A percentile compares a stretch with the other conserved stretches of the same genome.
These are phyloP conservation scores for Calyptommatus sinebrachiatus DNA, from an alignment of 2,113 vertebrate species.

Conservation along the genomic window DNA sequence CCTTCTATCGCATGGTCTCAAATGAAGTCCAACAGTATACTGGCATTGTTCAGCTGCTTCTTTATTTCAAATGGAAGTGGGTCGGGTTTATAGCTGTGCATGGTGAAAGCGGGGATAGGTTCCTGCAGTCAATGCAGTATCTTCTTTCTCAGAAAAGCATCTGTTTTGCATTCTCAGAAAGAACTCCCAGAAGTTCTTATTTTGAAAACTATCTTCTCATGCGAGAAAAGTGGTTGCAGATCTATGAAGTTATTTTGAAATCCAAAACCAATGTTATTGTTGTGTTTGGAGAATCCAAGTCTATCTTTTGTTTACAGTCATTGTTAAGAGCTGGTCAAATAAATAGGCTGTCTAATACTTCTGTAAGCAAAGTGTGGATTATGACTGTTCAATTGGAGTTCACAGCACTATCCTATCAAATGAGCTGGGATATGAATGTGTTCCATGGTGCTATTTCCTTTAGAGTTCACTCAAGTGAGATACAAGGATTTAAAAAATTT, in stretches of 20 bases:
- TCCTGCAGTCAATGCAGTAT: background rate
- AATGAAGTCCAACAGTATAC: background rate
- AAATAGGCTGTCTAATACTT: background rate
- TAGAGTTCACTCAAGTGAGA: background rate
- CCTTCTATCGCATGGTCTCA: background rate
- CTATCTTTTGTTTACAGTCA: background rate
- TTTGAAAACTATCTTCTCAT: background rate
- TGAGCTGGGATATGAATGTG: background rate
- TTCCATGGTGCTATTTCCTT: constrained; percentile 13
- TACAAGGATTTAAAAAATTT: background rate
- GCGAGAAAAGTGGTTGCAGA: rapidly evolving
- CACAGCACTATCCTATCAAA: background rate
- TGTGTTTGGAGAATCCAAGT: background rate
- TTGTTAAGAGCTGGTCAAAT: background rate
- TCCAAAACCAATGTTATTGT: background rate
- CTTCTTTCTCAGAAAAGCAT: background rate
- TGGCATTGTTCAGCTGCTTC: background rate
- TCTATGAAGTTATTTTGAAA: background rate
- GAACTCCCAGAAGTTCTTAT: background rate
- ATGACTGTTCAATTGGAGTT: constrained; percentile 6
- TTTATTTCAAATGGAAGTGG: background rate
- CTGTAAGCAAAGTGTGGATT: constrained; percentile 3
- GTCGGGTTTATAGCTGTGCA: background rate
- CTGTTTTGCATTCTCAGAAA: constrained; percentile 3
- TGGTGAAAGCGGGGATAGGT: background rate